These are phyloP conservation scores for Ephestia elutella DNA, from an alignment of 1,140 invertebrate species.

Conservation along the genomic window DNA sequence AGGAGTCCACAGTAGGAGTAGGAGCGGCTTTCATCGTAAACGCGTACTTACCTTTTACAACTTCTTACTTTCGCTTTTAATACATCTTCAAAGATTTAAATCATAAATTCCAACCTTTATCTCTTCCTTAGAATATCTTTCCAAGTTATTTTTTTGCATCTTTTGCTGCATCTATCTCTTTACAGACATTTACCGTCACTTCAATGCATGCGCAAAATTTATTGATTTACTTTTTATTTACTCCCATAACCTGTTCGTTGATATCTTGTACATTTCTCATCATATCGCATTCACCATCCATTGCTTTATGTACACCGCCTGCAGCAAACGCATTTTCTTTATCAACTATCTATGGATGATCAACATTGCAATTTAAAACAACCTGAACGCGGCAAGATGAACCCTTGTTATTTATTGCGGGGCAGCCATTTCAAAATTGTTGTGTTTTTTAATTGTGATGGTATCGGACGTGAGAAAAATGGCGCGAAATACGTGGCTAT, in stretches of 20 bases:
- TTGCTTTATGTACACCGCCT: background rate
- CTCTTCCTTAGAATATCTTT: background rate
- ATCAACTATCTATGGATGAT: background rate
- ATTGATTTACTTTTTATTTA: background rate
- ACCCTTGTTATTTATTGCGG: background rate
- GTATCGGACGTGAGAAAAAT: background rate
- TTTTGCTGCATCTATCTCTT: background rate
- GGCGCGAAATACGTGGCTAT: background rate
- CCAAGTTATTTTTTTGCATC: background rate
- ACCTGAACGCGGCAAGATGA: background rate
- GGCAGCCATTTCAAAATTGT: background rate
- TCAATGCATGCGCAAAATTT: background rate
- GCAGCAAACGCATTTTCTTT: background rate
- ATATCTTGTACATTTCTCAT: background rate
- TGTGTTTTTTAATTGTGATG: background rate
- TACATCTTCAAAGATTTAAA: background rate
- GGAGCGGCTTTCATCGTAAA: background rate
- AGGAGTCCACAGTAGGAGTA: too few species aligned
- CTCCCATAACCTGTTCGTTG: background rate
- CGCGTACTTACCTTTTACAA: background rate
- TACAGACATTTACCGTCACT: background rate
- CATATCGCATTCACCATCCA: background rate
- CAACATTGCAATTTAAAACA: conserved; percentile 1
- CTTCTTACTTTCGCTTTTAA: background rate
- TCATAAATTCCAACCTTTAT: background rate